Evolutionary conservation across 2,888 invertebrate genomes (phyloP).

Genomic region (Ectemnius lituratus): DNA sequence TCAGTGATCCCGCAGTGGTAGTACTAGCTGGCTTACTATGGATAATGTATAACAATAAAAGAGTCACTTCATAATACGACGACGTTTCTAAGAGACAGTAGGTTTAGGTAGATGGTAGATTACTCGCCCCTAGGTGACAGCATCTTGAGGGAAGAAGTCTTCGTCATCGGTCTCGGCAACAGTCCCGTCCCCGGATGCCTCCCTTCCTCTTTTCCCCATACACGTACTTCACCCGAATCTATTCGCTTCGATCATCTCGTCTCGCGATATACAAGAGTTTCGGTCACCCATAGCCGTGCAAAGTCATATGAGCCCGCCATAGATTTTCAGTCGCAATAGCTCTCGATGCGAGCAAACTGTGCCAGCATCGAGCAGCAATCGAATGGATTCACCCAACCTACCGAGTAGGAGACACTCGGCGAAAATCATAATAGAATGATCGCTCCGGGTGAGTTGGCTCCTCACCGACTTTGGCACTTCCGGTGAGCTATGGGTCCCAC

Average conservation of each 20-base stretch:
- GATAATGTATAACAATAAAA: slow-evolving; percentile 62
- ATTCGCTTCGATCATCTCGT: slow-evolving; percentile 14
- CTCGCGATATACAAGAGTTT: slow-evolving; percentile 28
- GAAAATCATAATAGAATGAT: neutral
- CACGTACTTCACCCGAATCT: slow-evolving; percentile 60
- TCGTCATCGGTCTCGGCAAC: slow-evolving; percentile 73
- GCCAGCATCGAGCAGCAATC: too few species aligned
- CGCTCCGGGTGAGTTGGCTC: neutral
- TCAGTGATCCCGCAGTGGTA: slow-evolving; percentile 49
- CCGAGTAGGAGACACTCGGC: too few species aligned
- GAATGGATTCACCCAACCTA: too few species aligned
- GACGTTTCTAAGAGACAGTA: slow-evolving; percentile 75
- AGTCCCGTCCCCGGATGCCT: slow-evolving; percentile 67
- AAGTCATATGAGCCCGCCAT: slow-evolving; percentile 8
- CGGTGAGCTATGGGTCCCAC: slow-evolving; percentile 57
- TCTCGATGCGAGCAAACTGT: too few species aligned
- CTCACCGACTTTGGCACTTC: slow-evolving; percentile 24
- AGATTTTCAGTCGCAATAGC: too few species aligned
- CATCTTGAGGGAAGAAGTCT: slow-evolving; percentile 73
- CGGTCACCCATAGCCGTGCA: slow-evolving; percentile 58
- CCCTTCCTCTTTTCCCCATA: slow-evolving; percentile 66
- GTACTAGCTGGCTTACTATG: slow-evolving; percentile 54
- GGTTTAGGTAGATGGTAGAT: slow-evolving; percentile 76
- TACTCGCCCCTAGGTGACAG: slow-evolving; percentile 77
- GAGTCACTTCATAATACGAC: slow-evolving; percentile 70